These are phyloP conservation scores for Sebastes alutus DNA, from an alignment of 2,797 vertebrate genomes.

Conservation along the genomic window DNA sequence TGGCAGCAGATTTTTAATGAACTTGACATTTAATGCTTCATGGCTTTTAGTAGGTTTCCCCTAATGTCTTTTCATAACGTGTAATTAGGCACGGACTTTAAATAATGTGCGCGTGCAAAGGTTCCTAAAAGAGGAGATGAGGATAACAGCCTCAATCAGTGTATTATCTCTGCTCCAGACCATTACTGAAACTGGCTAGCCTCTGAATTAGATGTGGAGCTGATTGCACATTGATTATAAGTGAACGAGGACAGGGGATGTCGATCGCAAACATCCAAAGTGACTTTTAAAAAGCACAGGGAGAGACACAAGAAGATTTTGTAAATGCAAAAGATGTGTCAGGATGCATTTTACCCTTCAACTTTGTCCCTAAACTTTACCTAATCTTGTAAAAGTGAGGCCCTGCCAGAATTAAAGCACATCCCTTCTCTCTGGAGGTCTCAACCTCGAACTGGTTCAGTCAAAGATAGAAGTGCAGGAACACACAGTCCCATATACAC, in stretches of 20 bases:
- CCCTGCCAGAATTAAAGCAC: background rate
- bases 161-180: conserved; percentile 51
- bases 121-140: conserved; percentile 46
- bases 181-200: conserved; percentile 33
- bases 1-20: conserved; percentile 64
- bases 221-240: conserved; percentile 65
- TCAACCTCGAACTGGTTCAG: background rate
- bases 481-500: background rate
- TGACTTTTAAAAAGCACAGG: conserved; percentile 29
- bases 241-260: conserved; percentile 39
- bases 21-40: conserved; percentile 71
- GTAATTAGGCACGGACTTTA: conserved; percentile 63
- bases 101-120: conserved; percentile 47
- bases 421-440: background rate
- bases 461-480: background rate
- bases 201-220: conserved; percentile 59
- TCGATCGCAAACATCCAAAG: conserved; percentile 40
- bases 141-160: conserved; percentile 52
- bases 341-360: background rate
- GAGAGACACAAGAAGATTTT: background rate
- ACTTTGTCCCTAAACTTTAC: background rate
- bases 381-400: background rate
- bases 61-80: conserved; percentile 63
- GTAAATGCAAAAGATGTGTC: background rate
- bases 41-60: conserved; percentile 54